phyloP scores from a whole-genome alignment of 1,140 invertebrate genomes.

The Zophobas morio region DNA sequence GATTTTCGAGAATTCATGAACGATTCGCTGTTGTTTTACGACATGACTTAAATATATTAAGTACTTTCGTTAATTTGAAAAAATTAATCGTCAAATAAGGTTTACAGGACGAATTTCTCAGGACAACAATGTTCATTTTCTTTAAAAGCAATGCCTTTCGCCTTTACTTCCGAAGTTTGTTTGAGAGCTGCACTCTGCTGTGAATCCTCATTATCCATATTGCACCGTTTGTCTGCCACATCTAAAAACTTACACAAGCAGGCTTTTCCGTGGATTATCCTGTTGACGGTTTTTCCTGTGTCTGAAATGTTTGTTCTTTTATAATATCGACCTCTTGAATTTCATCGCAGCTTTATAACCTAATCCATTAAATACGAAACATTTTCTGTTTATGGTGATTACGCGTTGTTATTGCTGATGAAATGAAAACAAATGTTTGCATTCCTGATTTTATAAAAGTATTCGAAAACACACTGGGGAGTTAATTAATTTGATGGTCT shows the following conservation, averaged over 20 bases:
- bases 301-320: not conserved
- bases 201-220: not conserved
- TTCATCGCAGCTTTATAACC: not conserved
- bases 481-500: too few species aligned
- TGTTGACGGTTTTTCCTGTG: not conserved
- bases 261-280: not conserved
- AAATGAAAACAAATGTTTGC: too few species aligned
- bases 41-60: too few species aligned
- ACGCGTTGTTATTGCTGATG: not conserved
- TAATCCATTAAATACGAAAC: not conserved
- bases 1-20: too few species aligned
- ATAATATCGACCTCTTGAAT: not conserved
- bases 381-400: not conserved
- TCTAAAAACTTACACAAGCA: not conserved
- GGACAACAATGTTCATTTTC: too few species aligned
- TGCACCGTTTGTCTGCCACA: not conserved
- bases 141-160: not conserved
- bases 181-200: not conserved
- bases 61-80: too few species aligned
- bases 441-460: too few species aligned
- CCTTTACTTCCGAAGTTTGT: not conserved
- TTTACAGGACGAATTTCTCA: too few species aligned
- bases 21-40: too few species aligned
- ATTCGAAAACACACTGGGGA: too few species aligned
- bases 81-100: too few species aligned